Conservation (phyloP, 2,888 invertebrate genomes). For the Spialia ferax region DNA sequence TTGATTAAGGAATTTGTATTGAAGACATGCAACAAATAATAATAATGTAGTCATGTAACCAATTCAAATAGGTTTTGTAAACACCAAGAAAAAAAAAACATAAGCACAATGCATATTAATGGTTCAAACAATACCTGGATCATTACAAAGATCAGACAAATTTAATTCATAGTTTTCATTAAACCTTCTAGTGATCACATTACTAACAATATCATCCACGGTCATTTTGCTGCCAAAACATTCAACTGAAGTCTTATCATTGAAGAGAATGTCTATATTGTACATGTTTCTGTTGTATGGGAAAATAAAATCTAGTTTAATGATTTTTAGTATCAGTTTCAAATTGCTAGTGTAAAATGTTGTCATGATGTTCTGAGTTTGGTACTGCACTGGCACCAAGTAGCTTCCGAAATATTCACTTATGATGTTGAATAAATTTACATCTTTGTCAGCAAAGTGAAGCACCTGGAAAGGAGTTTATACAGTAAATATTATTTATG, state of each 20-base stretch:
- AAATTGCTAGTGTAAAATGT: slow-evolving; percentile 73
- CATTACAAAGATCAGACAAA: slow-evolving; percentile 70
- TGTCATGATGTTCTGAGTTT: slow-evolving; percentile 56
- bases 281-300: slow-evolving; percentile 69
- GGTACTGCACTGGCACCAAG: slow-evolving; percentile 65
- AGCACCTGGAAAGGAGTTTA: slow-evolving; percentile 68
- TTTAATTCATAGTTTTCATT: slow-evolving; percentile 66
- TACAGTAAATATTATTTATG: neutral
- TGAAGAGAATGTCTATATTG: slow-evolving; percentile 70
- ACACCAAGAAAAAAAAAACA: too few species aligned
- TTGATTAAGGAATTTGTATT: too few species aligned
- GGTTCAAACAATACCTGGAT: slow-evolving; percentile 59
- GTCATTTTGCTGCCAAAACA: slow-evolving; percentile 62
- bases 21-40: too few species aligned
- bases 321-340: slow-evolving; percentile 62
- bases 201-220: slow-evolving; percentile 65
- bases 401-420: slow-evolving; percentile 58
- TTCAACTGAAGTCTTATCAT: slow-evolving; percentile 68
- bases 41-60: too few species aligned
- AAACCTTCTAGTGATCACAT: slow-evolving; percentile 66
- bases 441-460: slow-evolving; percentile 63
- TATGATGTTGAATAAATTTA: slow-evolving; percentile 63
- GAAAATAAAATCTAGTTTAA: slow-evolving; percentile 74
- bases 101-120: neutral
- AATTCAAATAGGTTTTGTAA: too few species aligned